Conservation (phyloP, 2,888 invertebrate species). For the Carterocephalus palaemon region DNA sequence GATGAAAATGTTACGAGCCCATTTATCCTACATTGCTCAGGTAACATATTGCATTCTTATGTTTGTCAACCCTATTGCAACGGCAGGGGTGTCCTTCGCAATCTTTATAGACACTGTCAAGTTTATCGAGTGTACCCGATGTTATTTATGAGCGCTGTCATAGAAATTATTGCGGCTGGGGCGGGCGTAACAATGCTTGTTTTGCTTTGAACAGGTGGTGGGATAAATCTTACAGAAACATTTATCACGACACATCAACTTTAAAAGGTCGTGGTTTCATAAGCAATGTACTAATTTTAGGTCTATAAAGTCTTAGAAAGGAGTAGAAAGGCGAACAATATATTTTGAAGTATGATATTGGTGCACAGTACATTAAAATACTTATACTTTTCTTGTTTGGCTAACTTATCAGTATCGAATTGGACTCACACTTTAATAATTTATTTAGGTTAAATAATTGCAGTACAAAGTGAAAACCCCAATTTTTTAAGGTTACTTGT, state of each 20-base stretch:
- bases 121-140: slow-evolving; percentile 19
- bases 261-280: neutral
- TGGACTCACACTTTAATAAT: too few species aligned
- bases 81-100: slow-evolving; percentile 8
- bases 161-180: slow-evolving; percentile 21
- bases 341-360: too few species aligned
- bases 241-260: slow-evolving; percentile 10
- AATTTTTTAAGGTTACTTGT: too few species aligned
- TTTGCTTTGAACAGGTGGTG: slow-evolving; percentile 19
- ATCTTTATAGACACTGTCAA: slow-evolving; percentile 24
- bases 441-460: too few species aligned
- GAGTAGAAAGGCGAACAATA: too few species aligned
- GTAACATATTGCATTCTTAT: neutral
- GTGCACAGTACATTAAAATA: too few species aligned
- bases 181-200: slow-evolving; percentile 17
- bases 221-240: slow-evolving; percentile 17
- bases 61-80: slow-evolving; percentile 13
- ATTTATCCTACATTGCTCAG: too few species aligned
- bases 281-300: neutral
- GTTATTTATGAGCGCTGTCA: slow-evolving; percentile 21
- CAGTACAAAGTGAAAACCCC: too few species aligned
- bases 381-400: too few species aligned
- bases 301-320: slow-evolving; percentile 8
- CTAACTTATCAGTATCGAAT: too few species aligned
- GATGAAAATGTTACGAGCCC: too few species aligned